Base-by-base conservation (phyloP, 2,888 invertebrate species). In the Agriopis aurantiaria region DNA sequence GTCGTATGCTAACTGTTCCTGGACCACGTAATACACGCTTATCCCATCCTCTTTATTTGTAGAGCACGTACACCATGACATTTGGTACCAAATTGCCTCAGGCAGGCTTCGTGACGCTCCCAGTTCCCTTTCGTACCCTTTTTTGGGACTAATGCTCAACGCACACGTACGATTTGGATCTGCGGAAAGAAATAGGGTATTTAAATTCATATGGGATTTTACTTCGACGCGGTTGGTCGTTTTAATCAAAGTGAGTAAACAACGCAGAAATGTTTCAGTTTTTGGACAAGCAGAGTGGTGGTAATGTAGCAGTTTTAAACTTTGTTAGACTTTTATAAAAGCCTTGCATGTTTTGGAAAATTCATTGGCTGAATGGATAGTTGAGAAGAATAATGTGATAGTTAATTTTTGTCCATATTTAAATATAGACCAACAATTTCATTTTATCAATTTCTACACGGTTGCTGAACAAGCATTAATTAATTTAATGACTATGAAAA, bases 71-170 rank as follows among this genome's bases (percentile, higher is more conserved):
- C 83, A 82, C 78, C 88, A 88, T 90, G 93, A 93, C 93, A 93
- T 93, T 93, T 92, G 93, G 90, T 89, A 91, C 90, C 86, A 92
- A 94, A 94, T 94, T 94, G 93, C 93, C 91, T 91, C 82, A 86
- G 89, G 92, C 88, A 85, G 88, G 87, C 88, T 90, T 89, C 91
- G 91, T 91, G 92, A 90, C 91, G 86, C 81, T 85, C 79, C 83
- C 81, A 75, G 77, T 81, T 85, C 83, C 85, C 85, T 84, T 84
- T 80, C 82, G 80, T 85, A 87, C 88, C 88, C 89, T 88, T 88
- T 76, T 88, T 87, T 83, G 85, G 79, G 83, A 82, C 87, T 91
- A 91, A 91, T 90, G 91, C 85, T 85, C 85, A 86, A 86, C 87
- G 85, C 85, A 86, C 91, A 87, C 90, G 90, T 88, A 83, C 88